Percentiles rank a stretch among this genome's conserved stretches.
These are phyloP conservation scores for Odontophorus gujanensis DNA, from an alignment of 2,113 vertebrate species.

Conservation along the genomic window DNA sequence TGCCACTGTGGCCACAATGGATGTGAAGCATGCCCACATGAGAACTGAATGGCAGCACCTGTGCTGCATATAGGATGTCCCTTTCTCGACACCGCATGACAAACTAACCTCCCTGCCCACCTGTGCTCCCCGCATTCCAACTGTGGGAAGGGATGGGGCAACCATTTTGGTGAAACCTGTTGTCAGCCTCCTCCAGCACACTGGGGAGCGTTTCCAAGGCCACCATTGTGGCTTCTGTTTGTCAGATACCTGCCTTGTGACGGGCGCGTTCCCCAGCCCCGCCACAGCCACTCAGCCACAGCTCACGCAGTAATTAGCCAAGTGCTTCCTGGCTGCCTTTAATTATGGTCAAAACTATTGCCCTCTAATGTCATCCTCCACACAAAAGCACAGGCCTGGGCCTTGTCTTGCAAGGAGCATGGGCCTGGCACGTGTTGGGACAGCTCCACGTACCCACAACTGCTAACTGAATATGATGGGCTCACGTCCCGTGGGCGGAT, in stretches of 20 bases:
- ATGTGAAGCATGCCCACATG: neutral
- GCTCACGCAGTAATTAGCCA: constrained; percentile 32
- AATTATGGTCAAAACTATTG: constrained; percentile 60
- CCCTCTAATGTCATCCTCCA: neutral
- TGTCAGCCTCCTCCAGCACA: neutral
- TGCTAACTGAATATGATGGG: neutral
- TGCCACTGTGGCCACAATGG: fast-evolving
- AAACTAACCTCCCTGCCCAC: neutral
- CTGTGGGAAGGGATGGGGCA: no score
- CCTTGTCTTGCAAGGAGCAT: fast-evolving
- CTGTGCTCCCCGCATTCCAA: no score
- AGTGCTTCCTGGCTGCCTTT: constrained; percentile 60
- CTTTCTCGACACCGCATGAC: neutral
- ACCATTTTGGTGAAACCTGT: neutral
- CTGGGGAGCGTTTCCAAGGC: neutral
- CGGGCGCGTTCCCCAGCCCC: neutral
- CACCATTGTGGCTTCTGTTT: neutral
- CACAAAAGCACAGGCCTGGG: neutral
- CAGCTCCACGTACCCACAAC: fast-evolving
- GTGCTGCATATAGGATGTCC: neutral
- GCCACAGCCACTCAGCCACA: neutral
- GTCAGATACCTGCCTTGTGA: constrained; percentile 41
- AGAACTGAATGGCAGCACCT: neutral
- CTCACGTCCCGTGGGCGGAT: neutral
- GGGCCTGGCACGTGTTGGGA: neutral